Evolutionary conservation across 2,888 invertebrate genomes (phyloP), one percentile per base, ranked within the genome.

Genomic region (Mythimna impura): DNA sequence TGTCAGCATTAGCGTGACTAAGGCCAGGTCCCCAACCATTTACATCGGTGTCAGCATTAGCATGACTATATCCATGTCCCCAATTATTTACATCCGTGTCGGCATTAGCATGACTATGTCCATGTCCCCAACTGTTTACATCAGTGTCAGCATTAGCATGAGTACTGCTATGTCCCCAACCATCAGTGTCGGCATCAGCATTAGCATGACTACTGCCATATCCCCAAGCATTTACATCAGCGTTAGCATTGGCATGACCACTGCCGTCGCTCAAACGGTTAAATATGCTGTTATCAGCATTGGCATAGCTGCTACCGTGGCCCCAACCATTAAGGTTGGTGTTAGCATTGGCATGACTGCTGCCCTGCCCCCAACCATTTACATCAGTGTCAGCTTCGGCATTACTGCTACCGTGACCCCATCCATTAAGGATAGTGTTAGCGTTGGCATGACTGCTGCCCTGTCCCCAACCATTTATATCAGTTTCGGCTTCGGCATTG

Each of bases 171-270:
- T n/a, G 0, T 6, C n/a, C 30, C 3, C 12, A 17, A 34, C 52
- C 25, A n/a, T 30, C n/a, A 1, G 17, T 7, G 0, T n/a, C 0
- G 0, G 3, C 5, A 9, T 64, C 2, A n/a, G 36, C n/a, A 34
- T 55, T n/a, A 7, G 47, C 65, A 5, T 62, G 25, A 22, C 36
- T 52, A 22, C 50, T 63, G 1, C 55, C 36, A 2, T 75, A 10
- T 0, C 25, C 63, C 68, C 64, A 54, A 30, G 10, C 52, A 20
- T 55, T 34, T 0, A 34, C 1, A 0, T 22, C 5, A 0, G 20
- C 0, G 9, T 66, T 3, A 34, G 43, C 43, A 14, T 66, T 47
- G 8, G n/a, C 34, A 20, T 54, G 6, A 5, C 66, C 34, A 0
- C 2, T 0, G 0, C 34, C 30, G 0, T 64, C 25, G 0, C 54